Evolutionary conservation across 2,113 vertebrate species (phyloP).

Genomic region (Engystomops pustulosus): DNA sequence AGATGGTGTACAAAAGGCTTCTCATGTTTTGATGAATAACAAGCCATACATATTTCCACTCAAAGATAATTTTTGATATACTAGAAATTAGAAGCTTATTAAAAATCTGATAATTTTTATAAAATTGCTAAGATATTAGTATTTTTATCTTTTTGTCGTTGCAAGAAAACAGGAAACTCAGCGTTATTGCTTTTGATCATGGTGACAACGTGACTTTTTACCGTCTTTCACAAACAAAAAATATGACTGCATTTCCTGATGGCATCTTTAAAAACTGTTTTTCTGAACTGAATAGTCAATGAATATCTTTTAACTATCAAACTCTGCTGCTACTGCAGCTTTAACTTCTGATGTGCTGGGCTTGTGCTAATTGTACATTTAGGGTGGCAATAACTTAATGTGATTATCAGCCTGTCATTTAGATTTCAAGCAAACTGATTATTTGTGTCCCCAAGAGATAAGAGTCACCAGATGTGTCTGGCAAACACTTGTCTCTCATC

Average conservation of each 20-base stretch:
- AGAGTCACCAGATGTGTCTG: neutral
- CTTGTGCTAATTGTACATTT: neutral
- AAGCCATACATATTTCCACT: neutral
- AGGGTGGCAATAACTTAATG: neutral
- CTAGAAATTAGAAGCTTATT: no score
- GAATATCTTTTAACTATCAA: no score
- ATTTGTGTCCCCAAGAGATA: neutral
- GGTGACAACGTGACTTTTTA: no score
- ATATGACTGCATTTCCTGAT: no score
- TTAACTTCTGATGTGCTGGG: neutral
- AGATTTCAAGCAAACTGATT: neutral
- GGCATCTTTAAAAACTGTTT: no score
- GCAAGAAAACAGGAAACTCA: neutral
- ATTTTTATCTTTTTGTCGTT: no score
- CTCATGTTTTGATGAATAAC: neutral
- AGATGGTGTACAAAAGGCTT: neutral
- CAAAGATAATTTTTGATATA: no score
- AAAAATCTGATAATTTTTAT: neutral
- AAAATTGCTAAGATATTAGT: no score
- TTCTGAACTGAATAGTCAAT: no score
- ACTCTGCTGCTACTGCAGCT: neutral
- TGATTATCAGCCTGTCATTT: neutral
- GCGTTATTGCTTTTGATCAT: neutral
- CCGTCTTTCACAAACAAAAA: no score
- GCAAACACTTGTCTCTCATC: neutral